phyloP scores from a whole-genome alignment of 2,113 vertebrate genomes.

The Calyptomena viridis region DNA sequence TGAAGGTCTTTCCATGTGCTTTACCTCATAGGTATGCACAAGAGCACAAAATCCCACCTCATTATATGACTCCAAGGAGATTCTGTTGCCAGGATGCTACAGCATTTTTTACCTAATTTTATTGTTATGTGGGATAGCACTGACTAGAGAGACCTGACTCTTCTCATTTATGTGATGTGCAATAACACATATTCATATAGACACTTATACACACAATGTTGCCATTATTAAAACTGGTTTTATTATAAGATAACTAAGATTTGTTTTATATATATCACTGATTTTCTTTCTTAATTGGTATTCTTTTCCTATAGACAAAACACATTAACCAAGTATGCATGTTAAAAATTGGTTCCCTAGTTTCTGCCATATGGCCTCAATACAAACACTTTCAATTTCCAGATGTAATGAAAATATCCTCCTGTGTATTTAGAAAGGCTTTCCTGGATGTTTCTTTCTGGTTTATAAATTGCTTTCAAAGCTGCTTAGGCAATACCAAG shows the following conservation, averaged over 20 bases:
- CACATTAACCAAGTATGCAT: not conserved
- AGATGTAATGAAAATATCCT: not conserved
- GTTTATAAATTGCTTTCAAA: not conserved
- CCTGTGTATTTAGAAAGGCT: not conserved
- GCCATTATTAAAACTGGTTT: not conserved
- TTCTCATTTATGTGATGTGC: not conserved
- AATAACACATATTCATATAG: not conserved
- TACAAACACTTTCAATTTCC: constrained; percentile 6
- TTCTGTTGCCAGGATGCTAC: not conserved
- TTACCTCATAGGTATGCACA: not conserved
- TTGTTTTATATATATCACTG: not conserved
- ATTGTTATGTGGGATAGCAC: not conserved
- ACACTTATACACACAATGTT: not conserved
- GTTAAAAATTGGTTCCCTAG: not conserved
- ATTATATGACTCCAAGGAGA: not conserved
- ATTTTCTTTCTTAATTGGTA: not conserved
- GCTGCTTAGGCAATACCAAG: not conserved
- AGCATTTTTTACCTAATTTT: not conserved
- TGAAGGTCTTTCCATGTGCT: not conserved
- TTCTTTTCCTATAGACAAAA: not conserved
- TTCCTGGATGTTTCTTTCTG: not conserved
- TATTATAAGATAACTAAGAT: not conserved
- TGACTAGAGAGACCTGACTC: not conserved
- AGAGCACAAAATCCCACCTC: not conserved
- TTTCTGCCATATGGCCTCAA: not conserved